A percentile compares a stretch with the other conserved stretches of the same genome.
Evolutionary conservation across 2,113 vertebrate genomes (phyloP).

Genomic region (Eptatretus burgeri): DNA sequence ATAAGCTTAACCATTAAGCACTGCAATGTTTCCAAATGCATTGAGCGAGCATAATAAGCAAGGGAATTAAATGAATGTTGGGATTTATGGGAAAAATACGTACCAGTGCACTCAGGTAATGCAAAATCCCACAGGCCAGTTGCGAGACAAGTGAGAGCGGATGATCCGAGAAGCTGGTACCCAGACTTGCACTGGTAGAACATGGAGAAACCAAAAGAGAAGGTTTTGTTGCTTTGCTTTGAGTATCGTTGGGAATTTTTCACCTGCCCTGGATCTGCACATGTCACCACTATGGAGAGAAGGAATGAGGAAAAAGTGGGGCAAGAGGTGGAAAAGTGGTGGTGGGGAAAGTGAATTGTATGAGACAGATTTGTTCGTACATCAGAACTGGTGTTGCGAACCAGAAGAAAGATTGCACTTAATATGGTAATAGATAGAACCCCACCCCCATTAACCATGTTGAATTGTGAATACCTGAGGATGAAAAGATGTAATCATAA

Average conservation of each 20-base stretch:
- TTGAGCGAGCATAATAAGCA: too few species aligned
- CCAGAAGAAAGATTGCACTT: too few species aligned
- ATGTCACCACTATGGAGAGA: constrained; percentile 47
- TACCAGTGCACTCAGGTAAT: constrained; percentile 63
- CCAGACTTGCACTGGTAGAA: constrained; percentile 63
- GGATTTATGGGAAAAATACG: constrained; percentile 17
- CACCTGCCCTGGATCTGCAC: constrained; percentile 65
- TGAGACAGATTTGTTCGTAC: too few species aligned
- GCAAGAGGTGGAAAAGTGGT: neutral
- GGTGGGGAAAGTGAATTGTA: too few species aligned
- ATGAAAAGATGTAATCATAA: too few species aligned
- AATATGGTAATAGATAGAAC: too few species aligned
- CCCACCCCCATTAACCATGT: too few species aligned
- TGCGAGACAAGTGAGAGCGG: constrained; percentile 65
- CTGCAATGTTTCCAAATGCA: too few species aligned
- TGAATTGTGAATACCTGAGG: too few species aligned
- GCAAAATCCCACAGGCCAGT: constrained; percentile 81
- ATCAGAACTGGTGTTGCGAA: too few species aligned
- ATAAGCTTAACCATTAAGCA: too few species aligned
- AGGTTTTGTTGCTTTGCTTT: constrained; percentile 25
- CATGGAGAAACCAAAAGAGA: constrained; percentile 63
- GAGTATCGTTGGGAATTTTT: constrained; percentile 58
- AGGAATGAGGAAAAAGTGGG: neutral
- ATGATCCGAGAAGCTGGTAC: constrained; percentile 63
- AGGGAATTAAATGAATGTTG: too few species aligned